Percentiles rank a stretch among this genome's conserved stretches.
Evolutionary conservation across 2,888 invertebrate species (phyloP).

Genomic region (Andrena marginata): DNA sequence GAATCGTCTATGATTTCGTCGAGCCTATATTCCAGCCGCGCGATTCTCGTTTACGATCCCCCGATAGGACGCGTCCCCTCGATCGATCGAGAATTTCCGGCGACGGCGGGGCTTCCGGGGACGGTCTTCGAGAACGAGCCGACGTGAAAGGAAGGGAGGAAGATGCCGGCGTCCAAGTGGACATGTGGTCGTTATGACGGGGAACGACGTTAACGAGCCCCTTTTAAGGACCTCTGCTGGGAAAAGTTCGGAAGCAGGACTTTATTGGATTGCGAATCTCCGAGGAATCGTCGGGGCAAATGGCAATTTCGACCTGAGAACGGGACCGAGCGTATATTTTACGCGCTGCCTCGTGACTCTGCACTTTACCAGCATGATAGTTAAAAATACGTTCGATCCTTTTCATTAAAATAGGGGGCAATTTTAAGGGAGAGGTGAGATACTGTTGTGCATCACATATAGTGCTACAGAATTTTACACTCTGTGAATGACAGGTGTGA

Average conservation of each 20-base stretch:
- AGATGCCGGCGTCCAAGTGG: slow-evolving; percentile 51
- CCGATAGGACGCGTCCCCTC: background rate
- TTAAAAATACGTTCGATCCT: slow-evolving; percentile 12
- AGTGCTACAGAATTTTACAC: no score
- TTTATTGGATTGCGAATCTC: slow-evolving; percentile 52
- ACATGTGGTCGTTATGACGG: slow-evolving; percentile 65
- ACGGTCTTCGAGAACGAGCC: slow-evolving; percentile 25
- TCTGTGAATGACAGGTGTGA: no score
- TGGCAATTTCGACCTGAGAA: slow-evolving; percentile 26
- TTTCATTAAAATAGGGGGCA: background rate
- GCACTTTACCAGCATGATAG: background rate
- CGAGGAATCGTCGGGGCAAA: slow-evolving; percentile 31
- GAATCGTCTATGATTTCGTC: slow-evolving; percentile 19
- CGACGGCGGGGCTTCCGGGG: slow-evolving; percentile 2
- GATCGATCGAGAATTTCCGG: slow-evolving; percentile 29
- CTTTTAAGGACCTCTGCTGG: slow-evolving; percentile 43
- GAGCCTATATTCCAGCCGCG: slow-evolving; percentile 4
- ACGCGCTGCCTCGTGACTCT: slow-evolving; percentile 9
- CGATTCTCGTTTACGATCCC: background rate
- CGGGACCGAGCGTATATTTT: slow-evolving; percentile 34
- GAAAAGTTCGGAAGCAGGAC: slow-evolving; percentile 31
- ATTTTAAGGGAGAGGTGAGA: background rate
- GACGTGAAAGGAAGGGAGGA: slow-evolving; percentile 17
- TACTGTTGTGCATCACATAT: no score
- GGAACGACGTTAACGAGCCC: slow-evolving; percentile 64